phyloP scores from a whole-genome alignment of 2,113 vertebrate species.

The Macroglossus sobrinus region DNA sequence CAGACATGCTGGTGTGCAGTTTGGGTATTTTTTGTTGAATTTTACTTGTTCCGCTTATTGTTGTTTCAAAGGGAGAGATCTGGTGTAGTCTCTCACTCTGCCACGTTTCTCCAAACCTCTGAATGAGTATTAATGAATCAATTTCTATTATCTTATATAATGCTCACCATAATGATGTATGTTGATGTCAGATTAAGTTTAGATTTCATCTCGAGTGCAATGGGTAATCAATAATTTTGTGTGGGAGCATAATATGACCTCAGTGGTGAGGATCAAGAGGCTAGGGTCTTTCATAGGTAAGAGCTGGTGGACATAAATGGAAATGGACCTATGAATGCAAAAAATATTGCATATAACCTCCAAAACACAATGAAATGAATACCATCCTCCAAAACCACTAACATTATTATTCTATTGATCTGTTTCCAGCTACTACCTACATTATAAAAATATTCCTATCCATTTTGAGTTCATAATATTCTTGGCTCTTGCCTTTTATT shows the following conservation, averaged over 20 bases:
- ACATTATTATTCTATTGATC: not conserved
- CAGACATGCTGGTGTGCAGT: too few relatives aligned
- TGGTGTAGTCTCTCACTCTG: too few relatives aligned
- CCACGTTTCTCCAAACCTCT: too few relatives aligned
- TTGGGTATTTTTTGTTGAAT: too few relatives aligned
- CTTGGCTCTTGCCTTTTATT: not conserved
- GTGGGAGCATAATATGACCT: not conserved
- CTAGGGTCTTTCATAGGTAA: not conserved
- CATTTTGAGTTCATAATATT: not conserved
- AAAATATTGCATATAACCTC: not conserved
- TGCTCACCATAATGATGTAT: not conserved
- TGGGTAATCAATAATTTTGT: not conserved
- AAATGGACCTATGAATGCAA: not conserved
- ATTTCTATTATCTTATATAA: not conserved
- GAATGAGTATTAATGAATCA: not conserved
- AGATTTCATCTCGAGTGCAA: not conserved
- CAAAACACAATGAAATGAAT: not conserved
- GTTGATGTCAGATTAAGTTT: not conserved
- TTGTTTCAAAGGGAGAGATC: too few relatives aligned
- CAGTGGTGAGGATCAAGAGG: not conserved
- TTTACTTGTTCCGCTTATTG: too few relatives aligned
- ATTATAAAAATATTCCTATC: conserved; percentile 34
- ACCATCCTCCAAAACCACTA: not conserved
- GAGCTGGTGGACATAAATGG: not conserved
- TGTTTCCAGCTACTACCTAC: not conserved